These are phyloP conservation scores for Gallinago solitaria DNA, from an alignment of 2,797 vertebrate genomes.

Conservation along the genomic window DNA sequence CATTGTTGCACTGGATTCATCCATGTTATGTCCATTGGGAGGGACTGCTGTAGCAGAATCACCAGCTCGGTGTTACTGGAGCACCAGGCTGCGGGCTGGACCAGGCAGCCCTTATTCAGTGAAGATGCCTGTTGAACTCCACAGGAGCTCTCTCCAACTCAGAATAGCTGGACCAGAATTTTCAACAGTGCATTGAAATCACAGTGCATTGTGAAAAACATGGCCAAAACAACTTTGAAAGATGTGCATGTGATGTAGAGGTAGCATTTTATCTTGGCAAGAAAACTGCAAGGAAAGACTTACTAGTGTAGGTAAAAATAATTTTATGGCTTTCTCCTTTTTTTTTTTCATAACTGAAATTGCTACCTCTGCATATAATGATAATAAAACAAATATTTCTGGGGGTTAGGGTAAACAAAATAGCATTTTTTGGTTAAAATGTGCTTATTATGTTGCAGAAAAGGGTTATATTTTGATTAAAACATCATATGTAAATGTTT, in stretches of 20 bases:
- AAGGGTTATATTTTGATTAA: slow-evolving; percentile 35
- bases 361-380: background rate
- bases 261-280: background rate
- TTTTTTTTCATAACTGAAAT: background rate
- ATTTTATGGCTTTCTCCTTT: background rate
- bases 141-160: background rate
- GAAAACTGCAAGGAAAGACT: background rate
- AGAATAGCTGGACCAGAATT: background rate
- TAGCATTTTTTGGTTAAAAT: background rate
- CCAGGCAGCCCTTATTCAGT: background rate
- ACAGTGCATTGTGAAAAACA: background rate
- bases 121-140: background rate
- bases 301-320: background rate
- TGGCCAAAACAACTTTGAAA: background rate
- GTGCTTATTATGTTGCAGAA: background rate
- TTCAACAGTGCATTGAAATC: background rate
- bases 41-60: background rate
- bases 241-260: background rate
- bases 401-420: background rate
- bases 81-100: background rate
- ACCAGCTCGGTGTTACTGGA: rapidly evolving
- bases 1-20: background rate
- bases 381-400: background rate
- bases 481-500: slow-evolving; percentile 36
- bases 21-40: background rate